These are phyloP conservation scores for Eristalinus sepulchralis DNA, from an alignment of 2,888 invertebrate species.

Conservation along the genomic window DNA sequence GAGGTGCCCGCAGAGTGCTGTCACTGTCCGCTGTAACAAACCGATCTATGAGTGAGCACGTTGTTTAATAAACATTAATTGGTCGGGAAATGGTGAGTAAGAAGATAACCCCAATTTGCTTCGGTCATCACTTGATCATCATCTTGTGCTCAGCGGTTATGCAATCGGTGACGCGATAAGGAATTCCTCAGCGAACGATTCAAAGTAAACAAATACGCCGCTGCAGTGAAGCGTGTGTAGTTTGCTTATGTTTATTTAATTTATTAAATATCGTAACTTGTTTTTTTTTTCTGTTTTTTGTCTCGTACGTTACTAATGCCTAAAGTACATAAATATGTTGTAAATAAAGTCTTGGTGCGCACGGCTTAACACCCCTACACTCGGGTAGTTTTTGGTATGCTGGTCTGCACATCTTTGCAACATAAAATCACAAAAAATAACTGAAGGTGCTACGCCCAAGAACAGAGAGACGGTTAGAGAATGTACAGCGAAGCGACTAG, in stretches of 20 bases:
- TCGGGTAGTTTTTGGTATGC: constrained; percentile 12
- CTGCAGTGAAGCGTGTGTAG: not conserved
- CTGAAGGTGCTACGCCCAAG: constrained; percentile 3
- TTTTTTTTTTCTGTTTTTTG: constrained; percentile 10
- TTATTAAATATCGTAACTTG: constrained; percentile 51
- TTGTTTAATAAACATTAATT: not conserved
- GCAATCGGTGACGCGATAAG: not conserved
- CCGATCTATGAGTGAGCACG: not conserved
- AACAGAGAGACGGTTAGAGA: constrained; percentile 32
- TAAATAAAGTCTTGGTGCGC: constrained; percentile 53
- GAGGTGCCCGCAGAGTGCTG: not conserved
- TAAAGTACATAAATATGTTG: constrained; percentile 53
- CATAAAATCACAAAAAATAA: not conserved
- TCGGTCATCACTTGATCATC: not conserved
- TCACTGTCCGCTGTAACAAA: not conserved
- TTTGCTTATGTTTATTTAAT: constrained; percentile 50
- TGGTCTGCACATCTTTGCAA: not conserved
- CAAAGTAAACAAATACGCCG: not conserved
- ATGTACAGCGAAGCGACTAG: constrained; percentile 66
- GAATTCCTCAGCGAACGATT: not conserved
- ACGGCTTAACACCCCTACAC: not conserved
- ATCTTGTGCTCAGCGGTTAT: not conserved
- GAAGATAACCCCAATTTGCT: not conserved
- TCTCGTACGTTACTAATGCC: constrained; percentile 43
- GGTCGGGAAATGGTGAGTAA: not conserved